Evolutionary conservation across 2,888 invertebrate genomes (phyloP).

Genomic region (Pimpla rufipes): DNA sequence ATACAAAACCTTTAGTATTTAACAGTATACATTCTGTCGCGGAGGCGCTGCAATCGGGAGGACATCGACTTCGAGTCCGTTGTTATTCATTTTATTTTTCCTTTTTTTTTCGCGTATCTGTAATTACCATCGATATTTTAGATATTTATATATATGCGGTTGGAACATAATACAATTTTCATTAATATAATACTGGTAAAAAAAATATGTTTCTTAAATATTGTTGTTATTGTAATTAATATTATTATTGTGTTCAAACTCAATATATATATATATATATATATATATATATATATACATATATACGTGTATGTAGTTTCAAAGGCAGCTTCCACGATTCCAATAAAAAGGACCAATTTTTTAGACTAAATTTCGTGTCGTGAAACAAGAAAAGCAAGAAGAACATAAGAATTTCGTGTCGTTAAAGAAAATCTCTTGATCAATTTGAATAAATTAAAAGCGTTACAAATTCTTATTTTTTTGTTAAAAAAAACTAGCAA

Average conservation of each 20-base stretch:
- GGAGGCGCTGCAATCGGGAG: slow-evolving; percentile 52
- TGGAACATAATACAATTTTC: slow-evolving; percentile 3
- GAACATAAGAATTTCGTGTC: too few species aligned
- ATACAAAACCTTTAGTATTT: slow-evolving; percentile 71
- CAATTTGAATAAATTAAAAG: too few species aligned
- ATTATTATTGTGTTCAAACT: background rate
- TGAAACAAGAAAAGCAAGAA: too few species aligned
- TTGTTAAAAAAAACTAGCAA: background rate
- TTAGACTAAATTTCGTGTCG: background rate
- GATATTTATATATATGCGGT: background rate
- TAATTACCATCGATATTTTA: background rate
- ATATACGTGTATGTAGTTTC: background rate
- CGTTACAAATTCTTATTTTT: too few species aligned
- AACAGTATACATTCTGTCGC: slow-evolving; percentile 61
- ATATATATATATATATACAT: background rate
- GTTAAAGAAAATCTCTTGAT: too few species aligned
- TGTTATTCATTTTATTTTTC: slow-evolving; percentile 55
- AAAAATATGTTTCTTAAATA: background rate
- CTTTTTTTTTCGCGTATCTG: slow-evolving; percentile 1
- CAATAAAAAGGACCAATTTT: background rate
- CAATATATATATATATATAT: background rate
- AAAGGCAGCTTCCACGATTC: background rate
- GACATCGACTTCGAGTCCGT: slow-evolving; percentile 46
- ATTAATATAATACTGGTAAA: background rate
- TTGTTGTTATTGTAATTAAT: background rate